Evolutionary conservation across 2,797 vertebrate genomes (phyloP).

Genomic region (Macroramphosus scolopax): DNA sequence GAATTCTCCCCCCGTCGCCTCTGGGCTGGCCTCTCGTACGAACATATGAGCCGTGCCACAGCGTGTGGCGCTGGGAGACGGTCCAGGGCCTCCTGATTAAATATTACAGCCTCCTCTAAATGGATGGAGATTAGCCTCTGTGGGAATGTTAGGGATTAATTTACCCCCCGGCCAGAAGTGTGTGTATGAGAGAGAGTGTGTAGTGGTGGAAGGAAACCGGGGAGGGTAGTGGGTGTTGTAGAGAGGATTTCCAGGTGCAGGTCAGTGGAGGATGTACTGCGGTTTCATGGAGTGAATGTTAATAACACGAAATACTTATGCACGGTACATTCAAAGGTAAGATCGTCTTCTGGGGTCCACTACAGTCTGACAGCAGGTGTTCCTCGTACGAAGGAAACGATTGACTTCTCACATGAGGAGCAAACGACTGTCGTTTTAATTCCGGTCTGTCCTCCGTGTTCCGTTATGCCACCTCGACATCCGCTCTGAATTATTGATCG

Average conservation of each 20-base stretch:
- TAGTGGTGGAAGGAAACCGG: conserved; percentile 17
- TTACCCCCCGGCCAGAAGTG: conserved; percentile 68
- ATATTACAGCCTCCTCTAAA: conserved; percentile 81
- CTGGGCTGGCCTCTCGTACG: conserved; percentile 65
- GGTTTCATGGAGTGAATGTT: too few relatives aligned
- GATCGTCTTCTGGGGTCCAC: too few relatives aligned
- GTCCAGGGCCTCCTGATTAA: conserved; percentile 75
- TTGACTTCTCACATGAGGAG: conserved; percentile 22
- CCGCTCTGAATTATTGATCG: conserved; percentile 68
- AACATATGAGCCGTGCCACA: conserved; percentile 74
- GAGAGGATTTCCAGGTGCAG: conserved; percentile 38
- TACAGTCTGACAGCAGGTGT: conserved; percentile 12
- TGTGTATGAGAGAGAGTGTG: conserved; percentile 18
- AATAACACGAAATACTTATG: too few relatives aligned
- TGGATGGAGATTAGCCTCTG: conserved; percentile 82
- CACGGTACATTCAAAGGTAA: too few relatives aligned
- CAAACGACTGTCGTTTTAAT: conserved; percentile 53
- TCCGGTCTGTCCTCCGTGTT: conserved; percentile 40
- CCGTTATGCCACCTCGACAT: conserved; percentile 49
- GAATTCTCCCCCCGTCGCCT: conserved; percentile 62
- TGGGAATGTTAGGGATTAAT: conserved; percentile 81
- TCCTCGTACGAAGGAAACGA: background rate
- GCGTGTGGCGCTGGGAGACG: conserved; percentile 57
- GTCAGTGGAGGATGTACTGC: conserved; percentile 41
- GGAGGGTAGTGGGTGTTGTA: conserved; percentile 38